phyloP scores from a whole-genome alignment of 2,888 invertebrate genomes.

The Chaetogeoica ovagalla region DNA sequence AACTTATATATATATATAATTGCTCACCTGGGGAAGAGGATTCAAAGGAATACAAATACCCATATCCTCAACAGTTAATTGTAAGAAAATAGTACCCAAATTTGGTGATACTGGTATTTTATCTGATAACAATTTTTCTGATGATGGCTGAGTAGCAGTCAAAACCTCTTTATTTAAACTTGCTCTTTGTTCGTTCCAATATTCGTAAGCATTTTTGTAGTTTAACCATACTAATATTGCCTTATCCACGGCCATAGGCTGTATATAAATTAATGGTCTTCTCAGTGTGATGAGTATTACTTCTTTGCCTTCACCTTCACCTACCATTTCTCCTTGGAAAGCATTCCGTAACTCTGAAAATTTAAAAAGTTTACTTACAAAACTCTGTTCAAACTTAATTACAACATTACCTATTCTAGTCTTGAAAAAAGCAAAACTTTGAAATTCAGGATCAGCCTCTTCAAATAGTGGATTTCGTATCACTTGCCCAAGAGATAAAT shows the following conservation, averaged over 20 bases:
- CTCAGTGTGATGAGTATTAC: constrained; percentile 88
- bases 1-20: neutral
- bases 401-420: constrained; percentile 76
- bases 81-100: constrained; percentile 86
- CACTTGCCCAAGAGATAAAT: constrained; percentile 91
- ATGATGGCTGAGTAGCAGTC: constrained; percentile 72
- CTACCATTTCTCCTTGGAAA: constrained; percentile 85
- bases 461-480: constrained; percentile 92
- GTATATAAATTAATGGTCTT: constrained; percentile 92
- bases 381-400: neutral
- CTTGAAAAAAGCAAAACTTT: constrained; percentile 97
- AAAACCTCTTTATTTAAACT: constrained; percentile 87
- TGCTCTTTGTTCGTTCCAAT: constrained; percentile 96
- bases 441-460: constrained; percentile 96
- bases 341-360: constrained; percentile 71
- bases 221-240: constrained; percentile 98
- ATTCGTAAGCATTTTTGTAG: constrained; percentile 98
- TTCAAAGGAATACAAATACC: constrained; percentile 92
- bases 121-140: constrained; percentile 77
- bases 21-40: constrained; percentile 71
- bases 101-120: constrained; percentile 65
- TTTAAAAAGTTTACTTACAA: constrained; percentile 20
- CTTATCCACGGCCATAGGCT: constrained; percentile 96
- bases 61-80: constrained; percentile 93
- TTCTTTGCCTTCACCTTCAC: constrained; percentile 73